Evolutionary conservation across 2,888 invertebrate species (phyloP), one percentile per base, ranked within the genome.

Genomic region (Ramazzottius varieornatus): DNA sequence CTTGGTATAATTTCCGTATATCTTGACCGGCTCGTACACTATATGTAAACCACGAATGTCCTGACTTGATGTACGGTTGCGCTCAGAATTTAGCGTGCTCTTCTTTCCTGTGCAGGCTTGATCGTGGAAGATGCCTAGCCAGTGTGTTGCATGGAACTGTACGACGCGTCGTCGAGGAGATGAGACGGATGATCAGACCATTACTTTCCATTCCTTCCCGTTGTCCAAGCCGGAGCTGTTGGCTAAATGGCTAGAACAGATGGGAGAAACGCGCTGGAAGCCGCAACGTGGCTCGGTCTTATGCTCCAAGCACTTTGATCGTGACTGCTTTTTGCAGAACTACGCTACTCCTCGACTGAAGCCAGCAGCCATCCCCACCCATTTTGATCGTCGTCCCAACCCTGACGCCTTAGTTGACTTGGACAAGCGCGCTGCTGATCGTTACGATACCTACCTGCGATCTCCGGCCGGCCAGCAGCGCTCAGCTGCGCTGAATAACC

Each of bases 111-210:
- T n/a, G n/a, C n/a, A n/a, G n/a, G n/a, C n/a, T n/a, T n/a, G n/a
- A n/a, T n/a, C n/a, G n/a, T n/a, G n/a, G n/a, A 54, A 8, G 29
- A 54, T 54, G 54, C 54, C 54, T 4, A 24, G n/a, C 4, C 54
- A 54, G 54, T 54, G 54, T 54, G 54, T 54, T 13, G 54, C n/a
- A 4, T 54, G 54, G 54, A 54, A 54, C 54, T 54, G 54, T 54
- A 4, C 54, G 16, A 54, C 54, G 4, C 54, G 54, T 54, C 54
- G 54, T 8, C 8, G 4, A 29, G 54, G 54, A 4, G 54, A 54
- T 24, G 54, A 54, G 24, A 54, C 20, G 16, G 54, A 54, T 24
- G 54, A 54, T 29, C 54, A 16, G 4, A 54, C 54, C 54, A 29
- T 54, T 24, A 54, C 54, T 8, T 54, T 54, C 54, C 54, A 54